Conservation (phyloP, 2,113 vertebrate species). For the Morone chrysops region DNA sequence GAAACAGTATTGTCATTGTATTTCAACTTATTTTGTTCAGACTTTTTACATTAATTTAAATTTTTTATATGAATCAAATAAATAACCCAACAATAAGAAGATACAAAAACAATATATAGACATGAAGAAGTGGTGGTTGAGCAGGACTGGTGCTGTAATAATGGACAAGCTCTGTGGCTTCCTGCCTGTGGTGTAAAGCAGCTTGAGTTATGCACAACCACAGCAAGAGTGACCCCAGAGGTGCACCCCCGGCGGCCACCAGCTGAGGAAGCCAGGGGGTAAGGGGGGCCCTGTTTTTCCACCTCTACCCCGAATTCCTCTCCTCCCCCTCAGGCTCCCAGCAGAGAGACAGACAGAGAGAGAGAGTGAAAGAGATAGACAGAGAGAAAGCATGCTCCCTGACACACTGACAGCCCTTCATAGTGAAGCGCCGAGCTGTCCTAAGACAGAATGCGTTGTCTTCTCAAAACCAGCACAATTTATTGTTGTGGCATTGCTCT, state of each 20-base stretch:
- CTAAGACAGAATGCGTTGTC: constrained; percentile 63
- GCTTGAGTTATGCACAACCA: constrained; percentile 63
- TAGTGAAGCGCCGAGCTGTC: constrained; percentile 58
- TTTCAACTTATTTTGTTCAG: neutral
- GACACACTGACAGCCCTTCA: constrained; percentile 71
- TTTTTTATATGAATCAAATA: neutral
- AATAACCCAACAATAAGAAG: neutral
- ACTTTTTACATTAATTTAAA: neutral
- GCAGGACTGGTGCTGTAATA: neutral
- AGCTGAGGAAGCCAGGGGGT: neutral
- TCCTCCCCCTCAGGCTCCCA: constrained; percentile 13
- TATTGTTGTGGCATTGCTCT: constrained; percentile 59
- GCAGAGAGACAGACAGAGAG: constrained; percentile 4
- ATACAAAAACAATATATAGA: constrained; percentile 7
- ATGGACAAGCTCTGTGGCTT: constrained; percentile 21
- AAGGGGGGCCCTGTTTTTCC: neutral
- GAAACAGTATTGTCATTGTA: neutral
- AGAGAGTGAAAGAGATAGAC: constrained; percentile 14
- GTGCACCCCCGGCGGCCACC: constrained; percentile 47
- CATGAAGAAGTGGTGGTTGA: neutral
- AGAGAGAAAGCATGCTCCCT: constrained; percentile 32
- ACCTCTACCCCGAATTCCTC: neutral
- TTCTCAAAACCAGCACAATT: constrained; percentile 59
- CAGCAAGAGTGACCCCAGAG: constrained; percentile 61
- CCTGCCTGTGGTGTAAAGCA: constrained; percentile 47